Evolutionary conservation across 2,888 invertebrate species (phyloP).

Genomic region (Adela reaumurella): DNA sequence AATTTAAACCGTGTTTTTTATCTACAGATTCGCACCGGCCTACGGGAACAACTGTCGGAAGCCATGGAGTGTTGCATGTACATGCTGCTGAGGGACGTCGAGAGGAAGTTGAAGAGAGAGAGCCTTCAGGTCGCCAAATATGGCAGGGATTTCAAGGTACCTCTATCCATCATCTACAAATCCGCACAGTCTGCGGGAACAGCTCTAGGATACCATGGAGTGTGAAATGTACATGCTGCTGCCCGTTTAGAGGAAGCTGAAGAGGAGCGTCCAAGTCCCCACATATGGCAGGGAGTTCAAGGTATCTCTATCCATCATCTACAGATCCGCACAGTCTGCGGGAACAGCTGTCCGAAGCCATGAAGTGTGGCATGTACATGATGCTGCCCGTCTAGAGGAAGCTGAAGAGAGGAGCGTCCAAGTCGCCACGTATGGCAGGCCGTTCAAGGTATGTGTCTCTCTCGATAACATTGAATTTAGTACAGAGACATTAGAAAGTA

Average conservation of each 20-base stretch:
- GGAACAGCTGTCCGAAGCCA: constrained; percentile 30
- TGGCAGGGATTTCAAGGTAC: constrained; percentile 26
- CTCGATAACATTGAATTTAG: too few species aligned
- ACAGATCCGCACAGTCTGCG: constrained; percentile 34
- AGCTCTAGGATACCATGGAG: constrained; percentile 34
- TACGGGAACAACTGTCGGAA: constrained; percentile 30
- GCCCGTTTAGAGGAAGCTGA: constrained; percentile 29
- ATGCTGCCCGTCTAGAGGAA: constrained; percentile 33
- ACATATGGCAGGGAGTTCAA: constrained; percentile 34
- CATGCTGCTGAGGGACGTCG: constrained; percentile 33
- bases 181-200: constrained; percentile 30
- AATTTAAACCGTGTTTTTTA: too few species aligned
- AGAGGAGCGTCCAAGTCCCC: constrained; percentile 28
- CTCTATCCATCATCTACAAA: constrained; percentile 19
- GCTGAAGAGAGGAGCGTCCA: constrained; percentile 27
- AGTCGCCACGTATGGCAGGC: constrained; percentile 30
- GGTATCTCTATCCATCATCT: constrained; percentile 9
- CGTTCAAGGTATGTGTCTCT: constrained; percentile 21
- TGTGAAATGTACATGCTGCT: constrained; percentile 38
- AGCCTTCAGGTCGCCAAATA: constrained; percentile 34
- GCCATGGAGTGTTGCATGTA: constrained; percentile 43
- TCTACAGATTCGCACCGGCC: constrained; percentile 27
- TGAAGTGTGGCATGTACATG: constrained; percentile 38
- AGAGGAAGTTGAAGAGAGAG: constrained; percentile 25
- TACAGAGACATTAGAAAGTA: too few species aligned